phyloP scores from a whole-genome alignment of 2,113 vertebrate genomes.

The Trogon melanurus region DNA sequence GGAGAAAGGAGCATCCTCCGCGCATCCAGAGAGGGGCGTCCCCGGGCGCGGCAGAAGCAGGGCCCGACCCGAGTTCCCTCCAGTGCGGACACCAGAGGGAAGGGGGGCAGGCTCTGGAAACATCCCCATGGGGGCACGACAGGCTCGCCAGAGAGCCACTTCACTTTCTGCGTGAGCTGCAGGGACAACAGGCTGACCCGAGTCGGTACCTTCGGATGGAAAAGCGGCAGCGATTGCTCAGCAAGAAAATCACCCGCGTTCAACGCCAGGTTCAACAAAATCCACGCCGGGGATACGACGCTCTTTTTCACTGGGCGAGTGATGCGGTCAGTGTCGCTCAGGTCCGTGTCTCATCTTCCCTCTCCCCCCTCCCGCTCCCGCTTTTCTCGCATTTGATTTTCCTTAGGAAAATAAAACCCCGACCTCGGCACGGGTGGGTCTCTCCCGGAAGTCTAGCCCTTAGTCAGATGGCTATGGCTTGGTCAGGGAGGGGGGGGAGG shows the following conservation, averaged over 20 bases:
- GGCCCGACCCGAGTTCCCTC: too few species aligned
- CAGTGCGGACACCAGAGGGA: not conserved
- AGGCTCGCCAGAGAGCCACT: not conserved
- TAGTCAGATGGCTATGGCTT: not conserved
- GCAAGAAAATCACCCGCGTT: not conserved
- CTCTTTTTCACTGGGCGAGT: not conserved
- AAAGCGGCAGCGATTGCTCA: not conserved
- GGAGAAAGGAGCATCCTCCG: not conserved
- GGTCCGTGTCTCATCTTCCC: too few species aligned
- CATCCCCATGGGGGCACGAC: not conserved
- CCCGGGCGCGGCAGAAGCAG: not conserved
- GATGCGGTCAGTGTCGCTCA: not conserved
- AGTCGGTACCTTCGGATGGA: not conserved
- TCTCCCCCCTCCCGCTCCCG: too few species aligned
- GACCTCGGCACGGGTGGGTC: not conserved
- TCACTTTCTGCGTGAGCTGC: not conserved
- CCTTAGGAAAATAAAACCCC: not conserved
- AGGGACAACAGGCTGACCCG: too few species aligned
- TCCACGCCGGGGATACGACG: not conserved
- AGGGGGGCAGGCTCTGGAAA: not conserved
- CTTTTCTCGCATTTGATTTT: not conserved
- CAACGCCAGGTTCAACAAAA: not conserved
- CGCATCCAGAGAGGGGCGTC: fast-evolving
- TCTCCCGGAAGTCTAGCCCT: not conserved
- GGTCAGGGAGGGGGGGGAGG: too few species aligned